Percentiles rank a stretch among this genome's conserved stretches.
phyloP scores from a whole-genome alignment of 2,888 invertebrate genomes.

The Iselma pallidipennis region DNA sequence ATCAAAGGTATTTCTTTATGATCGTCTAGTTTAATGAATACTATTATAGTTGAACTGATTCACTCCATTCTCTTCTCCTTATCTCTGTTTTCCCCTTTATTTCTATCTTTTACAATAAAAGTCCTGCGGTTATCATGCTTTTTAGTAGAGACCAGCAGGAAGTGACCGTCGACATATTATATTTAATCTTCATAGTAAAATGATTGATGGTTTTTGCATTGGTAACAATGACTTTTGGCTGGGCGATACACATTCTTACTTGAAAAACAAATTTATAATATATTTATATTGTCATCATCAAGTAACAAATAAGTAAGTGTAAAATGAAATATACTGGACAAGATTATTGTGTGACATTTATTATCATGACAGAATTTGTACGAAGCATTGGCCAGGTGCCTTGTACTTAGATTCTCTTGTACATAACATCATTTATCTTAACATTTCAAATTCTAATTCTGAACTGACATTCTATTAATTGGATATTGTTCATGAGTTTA shows the following conservation, averaged over 20 bases:
- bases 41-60: background rate
- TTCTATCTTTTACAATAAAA: background rate
- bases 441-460: background rate
- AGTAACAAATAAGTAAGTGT: background rate
- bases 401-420: background rate
- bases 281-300: background rate
- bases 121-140: background rate
- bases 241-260: too few relatives aligned
- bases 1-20: too few relatives aligned
- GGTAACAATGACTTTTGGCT: background rate
- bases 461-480: constrained; percentile 3
- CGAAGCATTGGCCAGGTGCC: background rate
- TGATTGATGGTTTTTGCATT: background rate
- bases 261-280: too few relatives aligned
- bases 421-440: background rate
- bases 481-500: too few relatives aligned
- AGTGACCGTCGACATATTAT: background rate
- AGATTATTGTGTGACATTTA: too few relatives aligned
- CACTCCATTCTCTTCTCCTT: too few relatives aligned
- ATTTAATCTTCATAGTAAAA: background rate
- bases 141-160: background rate
- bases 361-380: too few relatives aligned
- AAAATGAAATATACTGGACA: too few relatives aligned
- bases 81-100: too few relatives aligned
- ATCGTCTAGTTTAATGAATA: background rate